Percentiles rank a stretch among this genome's conserved stretches.
These are phyloP conservation scores for Anastrepha obliqua DNA, from an alignment of 1,140 invertebrate genomes.

Conservation along the genomic window DNA sequence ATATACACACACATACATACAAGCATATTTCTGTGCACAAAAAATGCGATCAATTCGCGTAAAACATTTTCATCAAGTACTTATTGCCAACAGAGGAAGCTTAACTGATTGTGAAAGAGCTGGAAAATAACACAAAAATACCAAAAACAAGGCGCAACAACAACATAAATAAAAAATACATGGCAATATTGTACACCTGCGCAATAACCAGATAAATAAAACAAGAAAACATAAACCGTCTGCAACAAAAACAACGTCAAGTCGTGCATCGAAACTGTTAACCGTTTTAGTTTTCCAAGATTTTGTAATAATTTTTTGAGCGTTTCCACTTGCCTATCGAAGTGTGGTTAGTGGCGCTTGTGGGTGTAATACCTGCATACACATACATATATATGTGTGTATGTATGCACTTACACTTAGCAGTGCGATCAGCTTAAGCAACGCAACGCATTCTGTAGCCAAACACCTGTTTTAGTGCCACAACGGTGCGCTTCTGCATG, in stretches of 20 bases:
- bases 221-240: background rate
- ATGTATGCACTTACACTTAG: background rate
- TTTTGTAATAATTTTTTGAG: constrained; percentile 51
- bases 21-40: background rate
- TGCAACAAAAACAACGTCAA: background rate
- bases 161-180: background rate
- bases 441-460: background rate
- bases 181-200: constrained; percentile 35
- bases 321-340: constrained; percentile 15
- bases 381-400: background rate
- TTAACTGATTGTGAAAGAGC: constrained; percentile 51
- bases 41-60: constrained; percentile 20
- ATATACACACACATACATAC: background rate
- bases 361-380: background rate
- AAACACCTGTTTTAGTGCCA: constrained; percentile 12
- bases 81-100: constrained; percentile 42
- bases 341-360: constrained; percentile 14
- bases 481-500: background rate
- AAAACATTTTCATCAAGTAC: constrained; percentile 34
- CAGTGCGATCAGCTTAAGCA: background rate
- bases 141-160: background rate
- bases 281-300: constrained; percentile 50
- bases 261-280: constrained; percentile 33
- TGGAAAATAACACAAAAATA: constrained; percentile 45
- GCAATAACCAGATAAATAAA: constrained; percentile 29